Evolutionary conservation across 1,140 invertebrate species (phyloP).

Genomic region (Eulimnadia texana): DNA sequence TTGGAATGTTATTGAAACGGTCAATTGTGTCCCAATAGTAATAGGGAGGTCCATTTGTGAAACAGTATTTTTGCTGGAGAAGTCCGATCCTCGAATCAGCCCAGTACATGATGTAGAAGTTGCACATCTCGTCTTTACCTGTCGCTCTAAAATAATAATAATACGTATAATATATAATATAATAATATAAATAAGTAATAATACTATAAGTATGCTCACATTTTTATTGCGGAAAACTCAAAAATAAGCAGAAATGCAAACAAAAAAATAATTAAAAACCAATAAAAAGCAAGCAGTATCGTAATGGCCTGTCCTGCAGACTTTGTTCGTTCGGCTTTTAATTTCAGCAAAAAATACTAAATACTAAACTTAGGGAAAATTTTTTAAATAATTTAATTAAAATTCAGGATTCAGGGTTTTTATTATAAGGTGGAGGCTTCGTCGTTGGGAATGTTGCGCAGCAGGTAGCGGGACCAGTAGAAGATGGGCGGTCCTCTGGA

Average conservation of each 20-base stretch:
- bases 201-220: too few species aligned
- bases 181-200: too few species aligned
- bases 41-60: constrained; percentile 43
- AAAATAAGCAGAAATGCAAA: too few species aligned
- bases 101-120: constrained; percentile 52
- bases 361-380: too few species aligned
- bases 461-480: constrained; percentile 27
- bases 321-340: background rate
- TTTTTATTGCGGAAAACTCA: too few species aligned
- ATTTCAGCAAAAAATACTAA: too few species aligned
- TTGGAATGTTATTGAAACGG: constrained; percentile 64
- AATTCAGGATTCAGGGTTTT: background rate
- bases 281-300: background rate
- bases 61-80: constrained; percentile 32
- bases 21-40: constrained; percentile 58
- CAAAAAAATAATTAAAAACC: background rate
- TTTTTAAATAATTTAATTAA: too few species aligned
- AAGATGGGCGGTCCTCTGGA: constrained; percentile 42
- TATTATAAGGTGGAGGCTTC: constrained; percentile 21
- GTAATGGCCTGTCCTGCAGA: background rate
- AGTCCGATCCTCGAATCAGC: constrained; percentile 25
- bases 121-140: constrained; percentile 45
- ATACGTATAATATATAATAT: too few species aligned
- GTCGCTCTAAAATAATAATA: constrained; percentile 10
- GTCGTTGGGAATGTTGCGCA: constrained; percentile 29